Base-by-base conservation (phyloP, 2,888 invertebrate genomes). In the Luperina testacea region DNA sequence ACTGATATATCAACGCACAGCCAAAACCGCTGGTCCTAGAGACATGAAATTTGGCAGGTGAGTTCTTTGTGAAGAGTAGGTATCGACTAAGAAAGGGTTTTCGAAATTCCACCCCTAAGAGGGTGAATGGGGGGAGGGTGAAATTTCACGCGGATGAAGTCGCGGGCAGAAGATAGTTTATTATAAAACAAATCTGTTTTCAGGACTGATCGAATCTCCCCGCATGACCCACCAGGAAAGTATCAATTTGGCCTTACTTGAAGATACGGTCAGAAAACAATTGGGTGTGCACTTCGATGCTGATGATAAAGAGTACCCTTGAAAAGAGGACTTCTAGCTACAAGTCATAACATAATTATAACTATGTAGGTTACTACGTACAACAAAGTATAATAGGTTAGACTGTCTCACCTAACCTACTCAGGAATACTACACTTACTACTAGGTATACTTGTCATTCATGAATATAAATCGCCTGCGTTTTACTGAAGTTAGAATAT, bases 211-310 rank as follows among this genome's bases (percentile, higher is more conserved):
- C 65, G 98, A 98, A 93, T 98, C 98, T 75, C 97, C 97, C 0
- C 95, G 95, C 65, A 97, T 98, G 90, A 93, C 97, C 8, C 98
- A 98, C 86, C 96, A 97, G 32, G 98, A 98, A 70, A 98, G 98
- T 76, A 94, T 98, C 57, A 91, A 97, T n/a, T 93, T 98, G 77
- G 98, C 98, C 0, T 97, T 97, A 87, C 96, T 98, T 24, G 97
- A 98, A 95, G 98, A 98, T 90, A 97, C 97, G 63, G 95, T 98
- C 65, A 96, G 98, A n/a, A 97, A 96, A 84, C 98, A 98, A 94
- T 89, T 98, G 68, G 98, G 98, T 2, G 98, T 98, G 0, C 94
- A 94, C 32, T 98, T 96, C 89, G 96, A 97, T 63, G 97, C 93
- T 11, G 97, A 98, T 91, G 93, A 96, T 69, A 84, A 92, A 80